These are phyloP conservation scores for Adelosebastes latens DNA, from an alignment of 2,797 vertebrate genomes.

Conservation along the genomic window DNA sequence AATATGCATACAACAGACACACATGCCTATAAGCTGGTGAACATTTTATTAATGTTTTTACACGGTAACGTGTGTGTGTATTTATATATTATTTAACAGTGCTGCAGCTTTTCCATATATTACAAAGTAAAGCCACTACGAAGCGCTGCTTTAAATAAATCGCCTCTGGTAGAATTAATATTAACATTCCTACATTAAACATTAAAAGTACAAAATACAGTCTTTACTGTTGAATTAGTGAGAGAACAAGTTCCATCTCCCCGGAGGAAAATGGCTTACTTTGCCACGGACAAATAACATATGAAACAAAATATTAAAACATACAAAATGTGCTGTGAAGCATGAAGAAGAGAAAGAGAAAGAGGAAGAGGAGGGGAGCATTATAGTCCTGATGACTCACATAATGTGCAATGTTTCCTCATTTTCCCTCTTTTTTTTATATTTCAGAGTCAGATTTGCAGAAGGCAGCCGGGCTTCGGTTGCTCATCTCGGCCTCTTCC, in stretches of 20 bases:
- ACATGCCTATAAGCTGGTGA: not conserved
- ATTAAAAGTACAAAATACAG: conserved; percentile 1
- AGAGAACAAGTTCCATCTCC: not conserved
- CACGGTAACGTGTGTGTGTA: not conserved
- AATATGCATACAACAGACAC: not conserved
- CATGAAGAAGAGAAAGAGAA: conserved; percentile 16
- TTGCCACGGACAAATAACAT: not conserved
- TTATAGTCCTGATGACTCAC: conserved; percentile 60
- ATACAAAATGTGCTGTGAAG: conserved; percentile 27
- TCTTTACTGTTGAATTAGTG: conserved; percentile 10
- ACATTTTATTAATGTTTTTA: not conserved
- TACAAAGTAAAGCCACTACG: conserved; percentile 1
- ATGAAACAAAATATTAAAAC: conserved; percentile 32
- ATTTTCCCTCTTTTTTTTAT: not conserved
- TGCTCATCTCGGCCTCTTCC: conserved; percentile 60
- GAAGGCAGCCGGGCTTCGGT: conserved; percentile 41
- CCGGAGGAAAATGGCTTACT: not conserved
- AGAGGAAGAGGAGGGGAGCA: not conserved
- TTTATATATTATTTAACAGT: conserved; percentile 24
- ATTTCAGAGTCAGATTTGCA: conserved; percentile 61
- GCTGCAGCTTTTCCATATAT: not conserved
- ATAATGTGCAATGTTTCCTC: not conserved
- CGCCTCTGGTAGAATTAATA: conserved; percentile 27
- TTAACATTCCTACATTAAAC: conserved; percentile 29
- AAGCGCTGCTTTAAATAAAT: not conserved